Conservation (phyloP, 2,888 invertebrate species). For the Dryobota labecula region DNA sequence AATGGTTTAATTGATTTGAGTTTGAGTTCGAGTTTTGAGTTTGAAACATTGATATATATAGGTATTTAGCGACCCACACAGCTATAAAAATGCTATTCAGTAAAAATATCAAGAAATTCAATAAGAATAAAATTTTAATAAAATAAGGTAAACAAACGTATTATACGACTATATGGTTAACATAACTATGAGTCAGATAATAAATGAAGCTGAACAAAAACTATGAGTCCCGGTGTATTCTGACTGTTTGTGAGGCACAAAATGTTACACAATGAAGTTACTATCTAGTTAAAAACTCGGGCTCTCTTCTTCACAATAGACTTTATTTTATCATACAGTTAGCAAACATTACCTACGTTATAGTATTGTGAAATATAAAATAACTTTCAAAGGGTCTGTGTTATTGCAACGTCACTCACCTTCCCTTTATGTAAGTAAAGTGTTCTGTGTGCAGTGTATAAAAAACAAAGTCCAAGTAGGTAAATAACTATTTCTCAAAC, state of each 20-base stretch:
- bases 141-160: constrained; percentile 14
- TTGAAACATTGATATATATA: too few relatives aligned
- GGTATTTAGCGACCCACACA: background rate
- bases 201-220: constrained; percentile 38
- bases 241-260: constrained; percentile 32
- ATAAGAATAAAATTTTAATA: background rate
- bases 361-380: constrained; percentile 31
- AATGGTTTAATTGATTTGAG: too few relatives aligned
- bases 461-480: background rate
- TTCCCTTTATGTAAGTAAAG: background rate
- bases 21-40: too few relatives aligned
- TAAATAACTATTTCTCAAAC: background rate
- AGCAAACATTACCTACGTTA: constrained; percentile 43
- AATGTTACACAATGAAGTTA: constrained; percentile 54
- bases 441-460: too few relatives aligned
- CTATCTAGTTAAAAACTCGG: constrained; percentile 53
- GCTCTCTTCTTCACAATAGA: constrained; percentile 42
- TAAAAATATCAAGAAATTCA: background rate
- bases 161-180: constrained; percentile 12
- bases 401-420: background rate
- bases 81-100: background rate
- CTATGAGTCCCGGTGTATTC: constrained; percentile 15
- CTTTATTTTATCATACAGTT: constrained; percentile 48
- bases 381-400: constrained; percentile 24
- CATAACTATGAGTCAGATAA: constrained; percentile 18